These are phyloP conservation scores for Anarrhichthys ocellatus DNA, from an alignment of 2,113 vertebrate genomes.

Conservation along the genomic window DNA sequence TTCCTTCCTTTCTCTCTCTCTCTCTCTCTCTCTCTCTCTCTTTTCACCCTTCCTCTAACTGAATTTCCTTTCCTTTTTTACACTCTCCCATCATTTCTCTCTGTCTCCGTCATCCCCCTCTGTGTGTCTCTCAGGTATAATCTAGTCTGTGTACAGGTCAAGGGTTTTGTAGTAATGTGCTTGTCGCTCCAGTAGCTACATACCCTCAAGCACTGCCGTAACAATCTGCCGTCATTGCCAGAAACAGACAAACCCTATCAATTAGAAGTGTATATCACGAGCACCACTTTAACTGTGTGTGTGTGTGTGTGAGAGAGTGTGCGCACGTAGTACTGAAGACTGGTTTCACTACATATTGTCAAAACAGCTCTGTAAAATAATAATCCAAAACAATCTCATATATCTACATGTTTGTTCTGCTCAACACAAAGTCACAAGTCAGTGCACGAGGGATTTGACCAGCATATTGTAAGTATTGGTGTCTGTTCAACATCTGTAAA, in stretches of 20 bases:
- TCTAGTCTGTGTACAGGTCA: conserved; percentile 42
- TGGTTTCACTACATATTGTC: neutral
- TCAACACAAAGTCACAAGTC: neutral
- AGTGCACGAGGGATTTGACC: neutral
- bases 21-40: too few relatives aligned
- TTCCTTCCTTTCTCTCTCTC: too few relatives aligned
- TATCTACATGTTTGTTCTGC: neutral
- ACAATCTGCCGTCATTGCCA: conserved; percentile 44
- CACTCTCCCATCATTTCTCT: neutral
- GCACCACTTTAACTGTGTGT: conserved; percentile 10
- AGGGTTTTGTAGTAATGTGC: conserved; percentile 33
- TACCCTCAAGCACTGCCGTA: conserved; percentile 26
- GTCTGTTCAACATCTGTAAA: conserved; percentile 20
- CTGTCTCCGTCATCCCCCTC: neutral
- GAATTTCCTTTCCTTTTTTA: neutral
- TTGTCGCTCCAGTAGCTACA: conserved; percentile 31
- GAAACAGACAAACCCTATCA: conserved; percentile 41
- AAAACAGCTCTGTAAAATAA: neutral
- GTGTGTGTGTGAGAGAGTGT: neutral
- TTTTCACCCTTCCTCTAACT: neutral
- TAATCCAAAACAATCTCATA: neutral
- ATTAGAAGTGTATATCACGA: conserved; percentile 42
- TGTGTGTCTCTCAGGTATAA: conserved; percentile 35
- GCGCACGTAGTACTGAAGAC: neutral
- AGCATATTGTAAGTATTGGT: neutral